Conservation (phyloP, 2,113 vertebrate genomes). For the Spermophilus dauricus region DNA sequence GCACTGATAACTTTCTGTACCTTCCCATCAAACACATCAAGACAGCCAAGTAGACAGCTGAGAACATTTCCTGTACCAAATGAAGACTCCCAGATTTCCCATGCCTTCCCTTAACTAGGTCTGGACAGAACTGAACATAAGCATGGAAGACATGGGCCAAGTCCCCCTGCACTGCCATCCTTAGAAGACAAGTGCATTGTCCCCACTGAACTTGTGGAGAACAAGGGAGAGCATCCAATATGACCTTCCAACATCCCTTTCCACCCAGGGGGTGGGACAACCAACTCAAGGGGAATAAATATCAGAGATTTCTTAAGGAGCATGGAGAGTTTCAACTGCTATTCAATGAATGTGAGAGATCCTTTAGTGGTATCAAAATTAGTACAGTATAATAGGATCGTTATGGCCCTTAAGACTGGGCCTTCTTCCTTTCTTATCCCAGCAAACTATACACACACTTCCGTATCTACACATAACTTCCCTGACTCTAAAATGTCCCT, state of each 20-base stretch:
- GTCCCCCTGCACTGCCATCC: neutral
- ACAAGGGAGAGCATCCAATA: fast-evolving
- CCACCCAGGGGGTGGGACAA: fast-evolving
- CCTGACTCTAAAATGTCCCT: neutral
- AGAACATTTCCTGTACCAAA: neutral
- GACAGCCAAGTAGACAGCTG: neutral
- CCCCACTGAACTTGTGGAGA: neutral
- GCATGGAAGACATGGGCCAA: fast-evolving
- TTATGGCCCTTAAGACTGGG: neutral
- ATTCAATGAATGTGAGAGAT: neutral
- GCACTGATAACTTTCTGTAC: neutral
- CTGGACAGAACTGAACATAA: neutral
- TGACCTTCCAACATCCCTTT: neutral
- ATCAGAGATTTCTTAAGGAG: neutral
- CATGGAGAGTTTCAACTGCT: neutral
- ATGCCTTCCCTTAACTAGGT: fast-evolving
- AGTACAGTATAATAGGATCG: neutral
- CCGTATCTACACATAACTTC: neutral
- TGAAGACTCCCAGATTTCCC: neutral
- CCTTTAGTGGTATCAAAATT: neutral
- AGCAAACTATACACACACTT: neutral
- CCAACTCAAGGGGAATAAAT: neutral
- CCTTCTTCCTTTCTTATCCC: neutral
- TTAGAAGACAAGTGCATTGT: neutral
- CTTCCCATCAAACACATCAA: neutral